Evolutionary conservation across 2,797 vertebrate species (phyloP), one percentile per base, ranked within the genome.

Genomic region (Anguilla megastoma): DNA sequence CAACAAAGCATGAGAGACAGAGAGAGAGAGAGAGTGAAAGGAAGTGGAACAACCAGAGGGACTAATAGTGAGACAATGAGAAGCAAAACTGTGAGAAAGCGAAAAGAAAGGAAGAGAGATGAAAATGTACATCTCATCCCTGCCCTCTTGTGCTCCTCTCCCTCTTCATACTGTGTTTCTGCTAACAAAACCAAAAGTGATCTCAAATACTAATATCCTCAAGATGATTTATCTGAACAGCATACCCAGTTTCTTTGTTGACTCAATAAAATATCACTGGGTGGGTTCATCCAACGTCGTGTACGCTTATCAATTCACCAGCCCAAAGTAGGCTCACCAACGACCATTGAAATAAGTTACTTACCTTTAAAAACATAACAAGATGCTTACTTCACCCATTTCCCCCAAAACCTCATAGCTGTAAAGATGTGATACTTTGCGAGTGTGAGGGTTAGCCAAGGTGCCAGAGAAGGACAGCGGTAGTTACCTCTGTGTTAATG

Each of bases 401-500:
- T 21, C 3, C 0, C 79, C 45, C 79, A 45, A 50, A 50, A 82
- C 45, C 79, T 82, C 16, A 36, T 3, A 41, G 79, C 79, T 48
- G 45, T 48, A 82, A 50, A 82, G 41, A 82, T n/a, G 27, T 9
- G 79, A 45, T 82, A n/a, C 79, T 50, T 82, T 48, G 79, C 45
- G 45, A 50, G 21, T 48, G 79, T 50, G 45, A n/a, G 79, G 41
- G 79, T 27, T 8, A 82, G 79, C 2, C 45, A 24, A 82, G 21
- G 79, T 48, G 10, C 45, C 18, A 4, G 41, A 27, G 21, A 82
- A 24, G 45, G 79, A 50, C 45, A 24, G 74, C 16, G 33, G 76
- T 45, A 30, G 41, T 82, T 82, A 82, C 50, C 79, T 48, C 79
- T 50, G 45, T n/a, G 79, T 82, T 82, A 82, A 82, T 82, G 79